phyloP scores from a whole-genome alignment of 2,888 invertebrate genomes.

The Chrysodeixis includens region DNA sequence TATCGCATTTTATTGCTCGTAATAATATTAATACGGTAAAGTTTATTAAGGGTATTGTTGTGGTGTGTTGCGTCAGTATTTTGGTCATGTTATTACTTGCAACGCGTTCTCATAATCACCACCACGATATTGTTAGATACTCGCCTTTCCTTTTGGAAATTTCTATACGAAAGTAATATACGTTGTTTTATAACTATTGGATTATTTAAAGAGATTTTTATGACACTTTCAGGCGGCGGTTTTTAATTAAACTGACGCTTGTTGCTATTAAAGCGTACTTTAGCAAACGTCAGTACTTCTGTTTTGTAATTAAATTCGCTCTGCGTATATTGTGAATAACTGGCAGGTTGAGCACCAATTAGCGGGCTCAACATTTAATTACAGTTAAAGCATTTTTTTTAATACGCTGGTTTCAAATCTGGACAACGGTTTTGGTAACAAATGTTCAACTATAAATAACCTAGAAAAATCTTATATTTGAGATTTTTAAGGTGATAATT shows the following conservation, averaged over 20 bases:
- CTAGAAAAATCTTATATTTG: background rate
- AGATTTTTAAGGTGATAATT: background rate
- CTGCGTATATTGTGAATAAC: constrained; percentile 13
- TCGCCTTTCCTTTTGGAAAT: background rate
- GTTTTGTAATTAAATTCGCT: constrained; percentile 19
- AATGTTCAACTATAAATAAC: background rate
- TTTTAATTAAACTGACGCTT: constrained; percentile 5
- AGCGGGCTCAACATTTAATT: constrained; percentile 21
- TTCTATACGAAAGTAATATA: background rate
- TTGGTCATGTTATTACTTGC: no score
- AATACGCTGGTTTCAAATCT: constrained; percentile 39
- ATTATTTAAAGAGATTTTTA: background rate
- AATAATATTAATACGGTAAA: no score
- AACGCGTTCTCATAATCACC: no score
- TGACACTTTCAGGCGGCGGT: background rate
- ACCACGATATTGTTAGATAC: no score
- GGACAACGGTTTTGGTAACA: background rate
- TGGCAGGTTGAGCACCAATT: constrained; percentile 36
- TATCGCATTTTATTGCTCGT: no score
- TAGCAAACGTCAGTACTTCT: constrained; percentile 16
- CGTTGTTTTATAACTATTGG: background rate
- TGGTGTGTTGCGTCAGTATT: no score
- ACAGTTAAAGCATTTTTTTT: constrained; percentile 45
- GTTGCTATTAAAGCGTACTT: background rate
- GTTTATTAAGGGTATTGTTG: no score